These are phyloP conservation scores for Terrapene triunguis DNA, from an alignment of 2,113 vertebrate genomes.

Conservation along the genomic window DNA sequence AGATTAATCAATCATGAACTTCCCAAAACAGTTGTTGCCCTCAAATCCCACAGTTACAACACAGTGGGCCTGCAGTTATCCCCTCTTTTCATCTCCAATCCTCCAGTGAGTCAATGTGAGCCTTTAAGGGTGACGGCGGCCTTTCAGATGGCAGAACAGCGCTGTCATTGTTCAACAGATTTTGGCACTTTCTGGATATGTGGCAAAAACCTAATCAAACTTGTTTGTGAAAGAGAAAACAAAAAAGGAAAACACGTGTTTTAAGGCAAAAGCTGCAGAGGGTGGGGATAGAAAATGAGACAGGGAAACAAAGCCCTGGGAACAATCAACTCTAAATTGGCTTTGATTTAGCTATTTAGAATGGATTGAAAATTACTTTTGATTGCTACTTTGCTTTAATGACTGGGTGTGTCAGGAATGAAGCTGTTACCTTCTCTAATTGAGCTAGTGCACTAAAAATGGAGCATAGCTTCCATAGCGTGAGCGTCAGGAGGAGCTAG, in stretches of 20 bases:
- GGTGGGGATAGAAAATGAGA: slow-evolving; percentile 21
- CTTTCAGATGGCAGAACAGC: background rate
- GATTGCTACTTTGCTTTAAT: slow-evolving; percentile 10
- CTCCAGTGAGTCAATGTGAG: slow-evolving; percentile 2
- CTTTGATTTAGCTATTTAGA: slow-evolving; percentile 14
- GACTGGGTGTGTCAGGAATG: background rate
- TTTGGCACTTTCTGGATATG: slow-evolving; percentile 22
- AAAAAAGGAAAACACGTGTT: slow-evolving; percentile 51
- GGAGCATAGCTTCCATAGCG: background rate
- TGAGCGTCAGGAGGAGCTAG: no score
- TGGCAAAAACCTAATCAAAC: slow-evolving; percentile 46
- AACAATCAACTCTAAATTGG: background rate
- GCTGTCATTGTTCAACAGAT: background rate
- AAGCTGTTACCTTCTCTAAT: background rate
- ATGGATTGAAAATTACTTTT: slow-evolving; percentile 19
- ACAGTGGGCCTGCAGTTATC: background rate
- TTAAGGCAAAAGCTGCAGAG: slow-evolving; percentile 13
- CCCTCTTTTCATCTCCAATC: background rate
- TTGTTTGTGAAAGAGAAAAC: slow-evolving; percentile 31
- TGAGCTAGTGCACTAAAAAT: background rate
- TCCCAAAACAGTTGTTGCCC: background rate
- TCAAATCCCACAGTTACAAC: background rate
- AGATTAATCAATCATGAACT: background rate
- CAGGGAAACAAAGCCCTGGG: background rate
- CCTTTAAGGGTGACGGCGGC: slow-evolving; percentile 1